Evolutionary conservation across 2,113 vertebrate species (phyloP).

Genomic region (Lichenostomus cassidix): DNA sequence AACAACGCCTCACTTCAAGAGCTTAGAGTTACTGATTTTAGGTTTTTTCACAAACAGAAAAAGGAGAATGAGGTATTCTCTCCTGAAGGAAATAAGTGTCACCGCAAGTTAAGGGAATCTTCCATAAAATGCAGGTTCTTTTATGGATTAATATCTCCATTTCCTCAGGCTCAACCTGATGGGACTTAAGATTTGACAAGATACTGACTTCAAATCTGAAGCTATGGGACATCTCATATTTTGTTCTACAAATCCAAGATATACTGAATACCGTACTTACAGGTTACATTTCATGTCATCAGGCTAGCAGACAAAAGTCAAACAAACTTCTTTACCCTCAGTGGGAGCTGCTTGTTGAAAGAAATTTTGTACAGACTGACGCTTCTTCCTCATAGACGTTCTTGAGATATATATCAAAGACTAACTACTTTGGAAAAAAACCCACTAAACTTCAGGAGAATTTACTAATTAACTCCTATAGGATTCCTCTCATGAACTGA

Average conservation of each 20-base stretch:
- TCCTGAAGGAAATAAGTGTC: background rate
- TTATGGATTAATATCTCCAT: background rate
- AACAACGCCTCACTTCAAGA: background rate
- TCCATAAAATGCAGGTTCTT: background rate
- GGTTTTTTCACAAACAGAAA: background rate
- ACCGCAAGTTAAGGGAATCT: background rate
- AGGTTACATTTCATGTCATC: background rate
- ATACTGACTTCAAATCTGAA: background rate
- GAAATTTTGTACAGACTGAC: background rate
- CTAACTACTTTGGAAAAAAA: background rate
- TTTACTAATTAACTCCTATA: background rate
- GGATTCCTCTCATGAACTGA: background rate
- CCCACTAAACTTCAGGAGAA: background rate
- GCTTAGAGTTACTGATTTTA: background rate
- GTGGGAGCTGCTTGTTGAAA: background rate
- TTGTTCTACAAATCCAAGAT: background rate
- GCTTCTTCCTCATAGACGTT: background rate
- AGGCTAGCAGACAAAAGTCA: background rate
- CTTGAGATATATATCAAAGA: background rate
- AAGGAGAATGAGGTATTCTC: background rate
- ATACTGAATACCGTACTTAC: background rate
- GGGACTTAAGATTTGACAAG: background rate
- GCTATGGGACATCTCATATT: fast-evolving
- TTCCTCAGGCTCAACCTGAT: background rate
- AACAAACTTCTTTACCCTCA: background rate